Evolutionary conservation across 30 jellyfish, hydroid and myxozoan species (phyloP).

Genomic region (Cassiopea xamachana): DNA sequence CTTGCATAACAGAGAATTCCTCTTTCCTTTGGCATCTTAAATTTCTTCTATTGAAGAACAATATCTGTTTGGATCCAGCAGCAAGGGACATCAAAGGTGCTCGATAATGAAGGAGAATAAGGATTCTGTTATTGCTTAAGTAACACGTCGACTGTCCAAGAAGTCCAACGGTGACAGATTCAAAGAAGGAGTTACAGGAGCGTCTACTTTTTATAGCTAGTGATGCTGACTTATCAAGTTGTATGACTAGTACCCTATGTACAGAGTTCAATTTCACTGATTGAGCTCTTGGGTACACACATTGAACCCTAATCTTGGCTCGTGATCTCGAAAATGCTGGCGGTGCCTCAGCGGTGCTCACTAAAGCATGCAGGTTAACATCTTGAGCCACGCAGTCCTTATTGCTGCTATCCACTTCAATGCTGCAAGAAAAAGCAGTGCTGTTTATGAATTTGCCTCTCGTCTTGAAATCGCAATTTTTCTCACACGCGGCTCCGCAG

Average conservation of each 20-base stretch:
- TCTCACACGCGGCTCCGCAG: constrained; percentile 47
- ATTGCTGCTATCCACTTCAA: neutral
- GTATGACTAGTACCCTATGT: neutral
- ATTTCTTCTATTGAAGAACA: neutral
- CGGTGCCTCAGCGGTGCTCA: constrained; percentile 52
- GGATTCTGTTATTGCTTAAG: neutral
- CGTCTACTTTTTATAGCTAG: neutral
- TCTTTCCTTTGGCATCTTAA: constrained; percentile 23
- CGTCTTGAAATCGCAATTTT: constrained; percentile 8
- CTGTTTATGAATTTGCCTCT: constrained; percentile 27
- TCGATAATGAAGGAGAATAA: neutral
- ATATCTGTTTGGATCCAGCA: neutral
- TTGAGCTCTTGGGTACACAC: constrained; percentile 34
- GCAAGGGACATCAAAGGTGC: neutral
- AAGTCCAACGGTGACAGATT: neutral
- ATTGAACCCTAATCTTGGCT: neutral
- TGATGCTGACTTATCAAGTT: constrained; percentile 23
- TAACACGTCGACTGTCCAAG: constrained; percentile 30
- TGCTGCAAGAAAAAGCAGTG: constrained; percentile 44
- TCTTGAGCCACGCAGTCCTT: constrained; percentile 20
- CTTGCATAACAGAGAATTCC: constrained; percentile 12
- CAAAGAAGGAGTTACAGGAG: constrained; percentile 23
- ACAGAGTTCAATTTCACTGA: constrained; percentile 3
- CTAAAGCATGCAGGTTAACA: constrained; percentile 14
- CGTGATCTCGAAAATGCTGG: constrained; percentile 14